Base-by-base conservation (phyloP, 2,888 invertebrate species). In the Torymus aiolomorphi region DNA sequence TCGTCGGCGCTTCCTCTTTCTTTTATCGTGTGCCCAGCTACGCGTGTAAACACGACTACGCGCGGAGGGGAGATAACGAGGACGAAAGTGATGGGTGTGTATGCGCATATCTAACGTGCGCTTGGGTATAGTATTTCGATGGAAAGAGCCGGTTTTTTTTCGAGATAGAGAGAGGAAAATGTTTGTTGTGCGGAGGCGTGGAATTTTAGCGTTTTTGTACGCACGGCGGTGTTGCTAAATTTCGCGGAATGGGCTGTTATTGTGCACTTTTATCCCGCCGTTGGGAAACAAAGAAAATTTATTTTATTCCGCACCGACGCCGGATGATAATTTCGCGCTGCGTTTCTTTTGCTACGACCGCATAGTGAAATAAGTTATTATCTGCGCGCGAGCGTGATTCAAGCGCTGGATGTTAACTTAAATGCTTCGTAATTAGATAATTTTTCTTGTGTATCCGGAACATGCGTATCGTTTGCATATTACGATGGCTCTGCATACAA, bases 51-150 rank as follows among this genome's bases (percentile, higher is more conserved):
- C 16, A 72, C 63, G 57, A 74, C 14, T 12, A 20, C 59, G 31
- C 56, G 16, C 31, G 14, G 16, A 16, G 11, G 18, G 14, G 42
- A 76, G 76, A 76, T 76, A 76, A 76, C 62, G 76, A 62, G n/a
- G 54, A 69, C 56, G 69, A 76, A 76, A 70, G 70, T 70, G 76
- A 69, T 59, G 57, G 31, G 31, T 31, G 31, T 3, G 31, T 3
- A 31, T 31, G 8, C 31, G 31, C 31, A 31, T 31, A 31, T 31
- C 31, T 31, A 31, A 5, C 3, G 8, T 3, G 31, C 8, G 8
- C 31, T 31, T 2, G 2, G 2, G 31, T 31, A 31, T 3, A 5
- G 31, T 31, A 8, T 31, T 31, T 31, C 31, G 8, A 8, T 31
- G 31, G 31, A 31, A 31, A 31, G 8, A 31, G 31, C 31, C 31